Conservation (phyloP, 2,888 invertebrate species). For the Andricus quercusramuli region DNA sequence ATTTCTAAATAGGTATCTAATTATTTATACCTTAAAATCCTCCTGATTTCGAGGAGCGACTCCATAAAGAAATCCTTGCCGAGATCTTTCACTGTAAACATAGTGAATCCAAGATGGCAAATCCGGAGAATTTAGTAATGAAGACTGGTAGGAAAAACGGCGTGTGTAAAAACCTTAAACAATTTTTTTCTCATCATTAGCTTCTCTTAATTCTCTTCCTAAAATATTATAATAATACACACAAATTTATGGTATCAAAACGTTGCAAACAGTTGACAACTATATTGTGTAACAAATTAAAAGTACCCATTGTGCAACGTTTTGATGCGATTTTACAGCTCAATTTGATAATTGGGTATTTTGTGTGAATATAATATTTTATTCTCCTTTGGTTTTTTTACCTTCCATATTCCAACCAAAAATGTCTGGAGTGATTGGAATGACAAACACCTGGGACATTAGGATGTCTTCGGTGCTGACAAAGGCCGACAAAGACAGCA, state of each 20-base stretch:
- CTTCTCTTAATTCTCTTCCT: neutral
- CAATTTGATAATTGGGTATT: no score
- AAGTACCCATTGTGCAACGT: no score
- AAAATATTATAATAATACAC: neutral
- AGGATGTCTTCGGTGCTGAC: constrained; percentile 51
- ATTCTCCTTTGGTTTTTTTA: constrained; percentile 67
- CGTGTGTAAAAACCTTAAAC: constrained; percentile 27
- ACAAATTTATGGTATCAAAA: no score
- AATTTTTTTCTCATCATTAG: neutral
- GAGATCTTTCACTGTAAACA: constrained; percentile 88
- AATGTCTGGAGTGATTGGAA: constrained; percentile 87
- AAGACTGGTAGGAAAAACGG: constrained; percentile 87
- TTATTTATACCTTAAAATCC: constrained; percentile 76
- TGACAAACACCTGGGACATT: constrained; percentile 88
- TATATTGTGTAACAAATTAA: no score
- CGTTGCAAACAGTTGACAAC: no score
- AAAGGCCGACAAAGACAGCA: constrained; percentile 43
- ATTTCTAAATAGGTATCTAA: constrained; percentile 39
- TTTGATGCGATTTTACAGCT: no score
- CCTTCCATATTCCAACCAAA: constrained; percentile 91
- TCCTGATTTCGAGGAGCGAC: constrained; percentile 85
- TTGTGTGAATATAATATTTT: constrained; percentile 36
- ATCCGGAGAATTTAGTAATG: constrained; percentile 89
- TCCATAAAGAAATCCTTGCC: constrained; percentile 91
- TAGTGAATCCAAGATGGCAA: constrained; percentile 93